Conservation (phyloP, 1,140 invertebrate genomes). For the Acromyrmex echinatior region DNA sequence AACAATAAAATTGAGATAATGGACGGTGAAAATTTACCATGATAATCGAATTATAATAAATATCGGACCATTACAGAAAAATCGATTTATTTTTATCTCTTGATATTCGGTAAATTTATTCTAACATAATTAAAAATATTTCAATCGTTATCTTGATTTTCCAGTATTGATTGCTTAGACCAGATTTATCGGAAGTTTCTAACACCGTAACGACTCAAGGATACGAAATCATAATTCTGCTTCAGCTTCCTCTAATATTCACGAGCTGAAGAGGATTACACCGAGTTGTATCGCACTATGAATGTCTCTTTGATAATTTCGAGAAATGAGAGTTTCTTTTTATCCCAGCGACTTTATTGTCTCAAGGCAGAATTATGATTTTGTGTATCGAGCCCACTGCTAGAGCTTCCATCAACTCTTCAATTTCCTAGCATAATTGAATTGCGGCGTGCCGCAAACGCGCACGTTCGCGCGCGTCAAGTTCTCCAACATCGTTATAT, state of each 20-base stretch:
- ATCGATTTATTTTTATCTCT: background rate
- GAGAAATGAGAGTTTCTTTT: background rate
- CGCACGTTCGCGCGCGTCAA: slow-evolving; percentile 4
- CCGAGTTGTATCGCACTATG: no score
- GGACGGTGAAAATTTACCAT: background rate
- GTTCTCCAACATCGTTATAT: slow-evolving; percentile 21
- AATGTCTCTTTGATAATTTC: background rate
- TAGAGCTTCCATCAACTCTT: slow-evolving; percentile 47
- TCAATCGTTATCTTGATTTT: background rate
- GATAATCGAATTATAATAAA: background rate
- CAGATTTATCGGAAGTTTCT: slow-evolving; percentile 41
- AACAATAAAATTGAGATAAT: background rate
- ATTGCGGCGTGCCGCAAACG: slow-evolving; percentile 47
- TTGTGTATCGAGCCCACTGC: background rate
- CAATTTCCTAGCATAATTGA: slow-evolving; percentile 23
- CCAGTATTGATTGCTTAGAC: background rate
- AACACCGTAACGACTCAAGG: background rate
- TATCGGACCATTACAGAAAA: background rate
- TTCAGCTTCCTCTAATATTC: background rate
- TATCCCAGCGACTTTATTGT: background rate
- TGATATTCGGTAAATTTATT: background rate
- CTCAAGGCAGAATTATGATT: slow-evolving; percentile 15
- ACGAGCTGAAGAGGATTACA: background rate
- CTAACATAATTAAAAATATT: background rate
- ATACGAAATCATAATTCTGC: slow-evolving; percentile 3